Conservation (phyloP, 2,797 vertebrate genomes). For the Tapera naevia region DNA sequence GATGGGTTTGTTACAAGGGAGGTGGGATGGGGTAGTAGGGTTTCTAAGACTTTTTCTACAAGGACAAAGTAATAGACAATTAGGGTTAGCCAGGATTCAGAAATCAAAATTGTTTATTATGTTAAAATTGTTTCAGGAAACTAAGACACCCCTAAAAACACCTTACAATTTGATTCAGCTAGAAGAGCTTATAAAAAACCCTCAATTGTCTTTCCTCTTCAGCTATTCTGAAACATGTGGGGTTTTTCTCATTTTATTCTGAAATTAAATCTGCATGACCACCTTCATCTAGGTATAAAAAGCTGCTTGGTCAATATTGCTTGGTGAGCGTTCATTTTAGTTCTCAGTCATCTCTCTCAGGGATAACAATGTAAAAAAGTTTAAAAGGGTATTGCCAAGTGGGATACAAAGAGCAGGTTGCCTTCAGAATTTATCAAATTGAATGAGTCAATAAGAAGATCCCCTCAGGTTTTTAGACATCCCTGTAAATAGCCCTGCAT, state of each 20-base stretch:
- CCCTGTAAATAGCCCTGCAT: neutral
- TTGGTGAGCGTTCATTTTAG: neutral
- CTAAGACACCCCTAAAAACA: neutral
- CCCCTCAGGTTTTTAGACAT: neutral
- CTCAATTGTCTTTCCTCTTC: neutral
- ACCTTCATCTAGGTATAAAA: neutral
- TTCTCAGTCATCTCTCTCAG: neutral
- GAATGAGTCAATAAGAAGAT: neutral
- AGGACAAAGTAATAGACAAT: neutral
- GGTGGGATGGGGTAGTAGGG: neutral
- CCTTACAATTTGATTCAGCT: neutral
- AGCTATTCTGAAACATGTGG: neutral
- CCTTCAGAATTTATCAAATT: neutral
- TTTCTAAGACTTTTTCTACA: neutral
- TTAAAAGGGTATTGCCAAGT: neutral
- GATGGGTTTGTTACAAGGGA: neutral
- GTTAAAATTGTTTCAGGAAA: neutral
- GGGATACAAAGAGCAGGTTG: neutral
- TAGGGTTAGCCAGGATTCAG: neutral
- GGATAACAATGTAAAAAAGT: neutral
- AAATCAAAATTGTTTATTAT: neutral
- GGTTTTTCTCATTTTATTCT: neutral
- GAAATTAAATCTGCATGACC: neutral
- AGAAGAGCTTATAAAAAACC: neutral
- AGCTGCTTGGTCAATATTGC: neutral